Evolutionary conservation across 2,113 vertebrate genomes (phyloP).

Genomic region (Galeopterus variegatus): DNA sequence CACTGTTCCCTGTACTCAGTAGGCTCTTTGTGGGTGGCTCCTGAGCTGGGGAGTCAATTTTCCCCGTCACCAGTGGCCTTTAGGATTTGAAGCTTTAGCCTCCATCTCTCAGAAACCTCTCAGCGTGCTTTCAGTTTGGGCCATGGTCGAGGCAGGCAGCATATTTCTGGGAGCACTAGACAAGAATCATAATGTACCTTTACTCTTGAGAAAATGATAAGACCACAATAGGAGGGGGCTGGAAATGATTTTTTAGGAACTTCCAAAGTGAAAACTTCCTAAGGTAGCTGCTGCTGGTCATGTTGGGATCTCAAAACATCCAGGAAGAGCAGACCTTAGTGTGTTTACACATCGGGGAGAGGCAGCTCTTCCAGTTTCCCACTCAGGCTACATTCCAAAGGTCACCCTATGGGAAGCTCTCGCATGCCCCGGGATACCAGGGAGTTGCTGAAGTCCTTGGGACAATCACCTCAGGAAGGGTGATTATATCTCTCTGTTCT

Average conservation of each 20-base stretch:
- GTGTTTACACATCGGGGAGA: neutral
- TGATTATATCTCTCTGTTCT: neutral
- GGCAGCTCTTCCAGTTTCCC: fast-evolving
- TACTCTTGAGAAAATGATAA: neutral
- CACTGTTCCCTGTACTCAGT: fast-evolving
- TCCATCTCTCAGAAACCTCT: neutral
- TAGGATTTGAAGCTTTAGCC: neutral
- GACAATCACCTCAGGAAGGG: neutral
- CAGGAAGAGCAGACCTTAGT: neutral
- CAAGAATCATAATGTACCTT: fast-evolving
- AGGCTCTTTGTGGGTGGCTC: neutral
- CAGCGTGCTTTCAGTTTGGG: neutral
- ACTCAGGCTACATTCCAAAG: neutral
- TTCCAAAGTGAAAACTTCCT: neutral
- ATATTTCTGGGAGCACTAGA: neutral
- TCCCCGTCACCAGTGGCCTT: neutral
- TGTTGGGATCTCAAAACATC: neutral
- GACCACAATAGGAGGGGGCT: fast-evolving
- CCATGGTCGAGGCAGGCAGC: neutral
- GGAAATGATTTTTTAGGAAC: neutral
- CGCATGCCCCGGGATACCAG: neutral
- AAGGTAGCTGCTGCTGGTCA: neutral
- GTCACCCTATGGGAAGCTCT: neutral
- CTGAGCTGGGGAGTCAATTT: fast-evolving
- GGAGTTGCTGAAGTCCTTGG: neutral